phyloP scores from a whole-genome alignment of 2,113 vertebrate genomes.

The Epinephelus cyanopodus region DNA sequence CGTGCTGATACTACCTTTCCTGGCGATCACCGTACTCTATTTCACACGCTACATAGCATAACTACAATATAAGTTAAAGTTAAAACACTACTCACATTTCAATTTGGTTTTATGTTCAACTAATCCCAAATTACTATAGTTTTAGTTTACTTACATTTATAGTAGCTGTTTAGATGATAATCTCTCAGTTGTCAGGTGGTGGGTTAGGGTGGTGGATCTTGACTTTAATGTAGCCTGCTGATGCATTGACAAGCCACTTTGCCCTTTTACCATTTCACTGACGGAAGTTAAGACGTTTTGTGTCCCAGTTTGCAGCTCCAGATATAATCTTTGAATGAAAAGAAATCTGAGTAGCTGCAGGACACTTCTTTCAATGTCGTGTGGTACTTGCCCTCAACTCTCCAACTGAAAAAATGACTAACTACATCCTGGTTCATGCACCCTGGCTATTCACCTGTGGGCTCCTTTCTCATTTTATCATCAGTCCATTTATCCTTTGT shows the following conservation, averaged over 20 bases:
- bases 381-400: background rate
- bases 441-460: background rate
- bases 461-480: background rate
- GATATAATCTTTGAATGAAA: background rate
- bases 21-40: no score
- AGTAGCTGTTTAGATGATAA: no score
- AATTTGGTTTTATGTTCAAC: no score
- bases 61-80: no score
- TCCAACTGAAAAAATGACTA: conserved; percentile 32
- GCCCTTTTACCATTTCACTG: background rate
- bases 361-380: background rate
- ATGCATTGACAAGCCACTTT: background rate
- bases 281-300: background rate
- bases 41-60: no score
- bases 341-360: conserved; percentile 1
- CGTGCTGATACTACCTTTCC: no score
- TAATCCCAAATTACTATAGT: no score
- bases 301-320: background rate
- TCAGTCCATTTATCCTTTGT: background rate
- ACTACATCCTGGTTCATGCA: conserved; percentile 59
- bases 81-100: no score
- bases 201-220: no score
- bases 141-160: no score
- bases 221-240: background rate
- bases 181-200: background rate